Evolutionary conservation across 1,140 invertebrate genomes (phyloP), one percentile per base, ranked within the genome.

Genomic region (Bilobella aurantiaca): DNA sequence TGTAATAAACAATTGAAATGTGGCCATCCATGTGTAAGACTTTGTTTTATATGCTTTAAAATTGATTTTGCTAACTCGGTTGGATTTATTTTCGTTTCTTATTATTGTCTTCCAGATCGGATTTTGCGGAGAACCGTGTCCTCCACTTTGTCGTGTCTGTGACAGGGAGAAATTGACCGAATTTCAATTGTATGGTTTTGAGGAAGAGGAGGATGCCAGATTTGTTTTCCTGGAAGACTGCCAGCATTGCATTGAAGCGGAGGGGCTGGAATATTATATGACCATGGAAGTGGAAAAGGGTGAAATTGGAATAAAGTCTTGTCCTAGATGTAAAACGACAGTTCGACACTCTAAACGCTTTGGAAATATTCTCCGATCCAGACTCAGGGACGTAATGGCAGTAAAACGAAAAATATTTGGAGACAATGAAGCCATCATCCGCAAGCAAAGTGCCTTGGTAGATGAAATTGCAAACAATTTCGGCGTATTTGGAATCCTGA

Each of bases 51-150:
- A 23, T 23, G 3, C 25, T 53, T 53, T n/a, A n/a, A n/a, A n/a
- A n/a, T n/a, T n/a, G n/a, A n/a, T n/a, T n/a, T n/a, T n/a, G n/a
- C n/a, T n/a, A n/a, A n/a, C n/a, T n/a, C n/a, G n/a, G 12, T 53
- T 53, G 23, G 21, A 53, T 5, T 18, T 8, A 5, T 16, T 53
- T 53, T 53, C 23, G 21, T 5, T 16, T 53, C 8, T 42, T 12
- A 53, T 5, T 12, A 53, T 5, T 53, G 23, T 5, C 5, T 53
- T 53, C 25, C 25, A 53, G 49, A 23, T 82, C 73, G 86, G 86
- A 28, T 80, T 85, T 59, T 88, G 87, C 77, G 85, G 85, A 16
- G 87, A 89, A 74, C 76, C 78, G 70, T 82, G 82, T 75, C 81
- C 78, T 76, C 67, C 64, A 1, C 76, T 74, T 18, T 80, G 79